A percentile compares a stretch with the other conserved stretches of the same genome.
phyloP scores from a whole-genome alignment of 2,888 invertebrate genomes.

The Agrochola lota region DNA sequence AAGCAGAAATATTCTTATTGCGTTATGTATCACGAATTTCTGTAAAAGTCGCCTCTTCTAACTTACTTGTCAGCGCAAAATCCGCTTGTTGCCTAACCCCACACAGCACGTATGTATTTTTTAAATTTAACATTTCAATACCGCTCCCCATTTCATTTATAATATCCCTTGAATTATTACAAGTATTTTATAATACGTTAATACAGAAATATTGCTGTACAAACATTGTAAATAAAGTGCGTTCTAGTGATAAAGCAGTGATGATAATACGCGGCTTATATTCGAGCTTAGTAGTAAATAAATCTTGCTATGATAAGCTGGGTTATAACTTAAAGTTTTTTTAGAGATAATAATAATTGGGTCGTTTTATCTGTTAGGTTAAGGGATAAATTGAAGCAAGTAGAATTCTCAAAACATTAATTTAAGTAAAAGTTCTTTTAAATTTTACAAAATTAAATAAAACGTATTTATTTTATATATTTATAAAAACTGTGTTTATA shows the following conservation, averaged over 20 bases:
- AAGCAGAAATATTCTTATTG: neutral
- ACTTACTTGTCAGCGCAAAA: neutral
- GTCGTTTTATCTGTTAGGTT: constrained; percentile 10
- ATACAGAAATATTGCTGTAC: constrained; percentile 84
- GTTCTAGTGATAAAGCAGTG: constrained; percentile 57
- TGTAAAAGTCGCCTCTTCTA: neutral
- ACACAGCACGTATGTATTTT: constrained; percentile 77
- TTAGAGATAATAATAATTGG: constrained; percentile 18
- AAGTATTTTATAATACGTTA: constrained; percentile 83
- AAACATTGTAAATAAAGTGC: constrained; percentile 74
- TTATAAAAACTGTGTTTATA: too few species aligned
- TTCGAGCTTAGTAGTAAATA: constrained; percentile 37
- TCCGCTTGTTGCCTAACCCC: constrained; percentile 44
- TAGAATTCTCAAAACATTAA: neutral
- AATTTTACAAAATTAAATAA: neutral
- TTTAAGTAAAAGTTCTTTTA: neutral
- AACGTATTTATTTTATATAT: too few species aligned
- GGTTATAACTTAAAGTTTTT: constrained; percentile 29
- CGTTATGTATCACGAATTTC: too few species aligned
- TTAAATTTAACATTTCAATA: constrained; percentile 83
- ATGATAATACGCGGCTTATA: constrained; percentile 43
- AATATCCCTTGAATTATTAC: constrained; percentile 87
- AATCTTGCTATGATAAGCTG: constrained; percentile 45
- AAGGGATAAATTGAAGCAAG: neutral
- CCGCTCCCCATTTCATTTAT: constrained; percentile 75